Conservation (phyloP, 2,888 invertebrate genomes). For the Ichneumoninae sp. region DNA sequence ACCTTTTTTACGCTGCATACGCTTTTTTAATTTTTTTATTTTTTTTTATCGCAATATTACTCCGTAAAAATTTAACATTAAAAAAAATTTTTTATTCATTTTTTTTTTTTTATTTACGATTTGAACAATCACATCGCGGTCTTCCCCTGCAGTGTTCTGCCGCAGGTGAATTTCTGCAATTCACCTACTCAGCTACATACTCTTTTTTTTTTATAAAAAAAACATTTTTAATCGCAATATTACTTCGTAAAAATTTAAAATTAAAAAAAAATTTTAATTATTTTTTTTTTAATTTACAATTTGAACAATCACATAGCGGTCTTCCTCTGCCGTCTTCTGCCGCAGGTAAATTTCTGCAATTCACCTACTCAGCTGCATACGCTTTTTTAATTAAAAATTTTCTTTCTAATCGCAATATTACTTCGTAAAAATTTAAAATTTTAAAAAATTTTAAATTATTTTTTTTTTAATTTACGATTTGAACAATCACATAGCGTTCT, state of each 20-base stretch:
- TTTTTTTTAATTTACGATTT: background rate
- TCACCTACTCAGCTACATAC: background rate
- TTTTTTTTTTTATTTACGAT: background rate
- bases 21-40: background rate
- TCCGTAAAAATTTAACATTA: background rate
- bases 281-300: background rate
- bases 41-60: background rate
- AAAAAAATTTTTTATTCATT: background rate
- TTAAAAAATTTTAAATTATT: background rate
- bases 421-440: background rate
- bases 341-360: constrained; percentile 87
- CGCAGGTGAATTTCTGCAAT: constrained; percentile 87
- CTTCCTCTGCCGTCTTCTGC: constrained; percentile 96
- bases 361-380: background rate
- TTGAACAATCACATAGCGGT: constrained; percentile 97
- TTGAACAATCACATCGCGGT: constrained; percentile 97
- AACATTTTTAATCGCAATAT: background rate
- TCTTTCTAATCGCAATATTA: background rate
- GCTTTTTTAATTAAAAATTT: too few relatives aligned
- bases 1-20: background rate
- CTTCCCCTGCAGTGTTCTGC: constrained; percentile 96
- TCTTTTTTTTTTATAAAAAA: too few relatives aligned
- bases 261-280: background rate
- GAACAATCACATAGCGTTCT: constrained; percentile 98
- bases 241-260: background rate